Base-by-base conservation (phyloP, 2,797 vertebrate genomes). In the Ctenochaetus hawaiiensis region DNA sequence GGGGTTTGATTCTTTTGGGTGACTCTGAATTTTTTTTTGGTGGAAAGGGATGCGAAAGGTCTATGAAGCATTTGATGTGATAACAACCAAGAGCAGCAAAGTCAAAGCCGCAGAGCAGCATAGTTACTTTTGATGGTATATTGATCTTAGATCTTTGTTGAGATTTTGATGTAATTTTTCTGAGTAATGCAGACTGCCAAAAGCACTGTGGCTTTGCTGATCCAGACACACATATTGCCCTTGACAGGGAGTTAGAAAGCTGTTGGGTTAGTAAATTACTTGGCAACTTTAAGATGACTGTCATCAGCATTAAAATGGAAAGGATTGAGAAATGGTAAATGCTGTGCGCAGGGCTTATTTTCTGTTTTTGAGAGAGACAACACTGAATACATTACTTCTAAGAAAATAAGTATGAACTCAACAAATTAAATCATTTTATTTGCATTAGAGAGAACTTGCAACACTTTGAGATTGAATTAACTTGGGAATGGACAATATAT, bases 231-330 rank as follows among this genome's bases (percentile, higher is more conserved):
- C 18, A 58, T 68, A 67, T 75, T 84, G 61, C 41, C 47, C 52
- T 67, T 72, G 60, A 77, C 53, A 57, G 47, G 20, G 49, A 67
- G 41, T 70, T 67, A 69, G 39, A 76, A 70, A 67, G 44, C 71
- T 61, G 53, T 71, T 69, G 47, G 54, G 48, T 26, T 70, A 30
- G 39, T 78, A 67, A 67, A 78, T 65, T 75, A 59, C 51, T 63
- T 60, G 56, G 63, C 30, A 70, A 60, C 57, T 70, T 37, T 57
- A 18, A 64, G 5, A 59, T 63, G 67, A 54, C 54, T 56, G 61
- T 74, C 62, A 64, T 78, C 66, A 77, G 57, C 71, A 44, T 70
- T 70, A 58, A 69, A 76, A 60, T 64, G 26, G 43, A 2, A 20
- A 58, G 18, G 54, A 30, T 8, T 72, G 56, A 73, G 49, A 67